Conservation (phyloP, 30 jellyfish, hydroid and myxozoan species). For the Sanderia malayensis region DNA sequence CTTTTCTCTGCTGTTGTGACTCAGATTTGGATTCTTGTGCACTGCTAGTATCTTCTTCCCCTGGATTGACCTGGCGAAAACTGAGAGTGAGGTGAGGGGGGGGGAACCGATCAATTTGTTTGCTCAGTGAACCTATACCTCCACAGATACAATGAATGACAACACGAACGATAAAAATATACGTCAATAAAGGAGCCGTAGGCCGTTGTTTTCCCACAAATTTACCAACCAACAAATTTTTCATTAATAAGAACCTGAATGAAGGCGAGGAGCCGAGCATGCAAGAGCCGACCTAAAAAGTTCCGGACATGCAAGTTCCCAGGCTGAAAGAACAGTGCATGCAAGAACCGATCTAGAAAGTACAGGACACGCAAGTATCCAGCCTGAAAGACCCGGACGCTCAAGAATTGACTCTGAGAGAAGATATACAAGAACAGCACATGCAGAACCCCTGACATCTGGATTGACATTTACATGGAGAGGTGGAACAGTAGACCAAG, state of each 20-base stretch:
- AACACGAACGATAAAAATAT: no score
- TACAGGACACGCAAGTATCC: not conserved
- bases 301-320: constrained; percentile 18
- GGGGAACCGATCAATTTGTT: no score
- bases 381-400: constrained; percentile 26
- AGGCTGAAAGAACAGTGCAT: constrained; percentile 5
- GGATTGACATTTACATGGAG: constrained; percentile 13
- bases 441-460: constrained; percentile 14
- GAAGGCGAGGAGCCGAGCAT: not conserved
- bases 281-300: not conserved
- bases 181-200: no score
- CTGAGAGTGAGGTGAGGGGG: no score
- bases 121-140: no score
- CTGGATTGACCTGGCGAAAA: no score
- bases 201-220: no score
- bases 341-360: constrained; percentile 19
- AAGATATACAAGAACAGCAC: not conserved
- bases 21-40: no score
- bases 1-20: not conserved
- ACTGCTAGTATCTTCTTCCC: no score
- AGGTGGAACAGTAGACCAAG: constrained; percentile 13
- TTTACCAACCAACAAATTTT: no score
- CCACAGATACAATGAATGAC: no score
- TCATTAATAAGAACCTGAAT: no score
- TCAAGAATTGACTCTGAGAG: constrained; percentile 6